Evolutionary conservation across 2,113 vertebrate species (phyloP).

Genomic region (Malurus cyaneus): DNA sequence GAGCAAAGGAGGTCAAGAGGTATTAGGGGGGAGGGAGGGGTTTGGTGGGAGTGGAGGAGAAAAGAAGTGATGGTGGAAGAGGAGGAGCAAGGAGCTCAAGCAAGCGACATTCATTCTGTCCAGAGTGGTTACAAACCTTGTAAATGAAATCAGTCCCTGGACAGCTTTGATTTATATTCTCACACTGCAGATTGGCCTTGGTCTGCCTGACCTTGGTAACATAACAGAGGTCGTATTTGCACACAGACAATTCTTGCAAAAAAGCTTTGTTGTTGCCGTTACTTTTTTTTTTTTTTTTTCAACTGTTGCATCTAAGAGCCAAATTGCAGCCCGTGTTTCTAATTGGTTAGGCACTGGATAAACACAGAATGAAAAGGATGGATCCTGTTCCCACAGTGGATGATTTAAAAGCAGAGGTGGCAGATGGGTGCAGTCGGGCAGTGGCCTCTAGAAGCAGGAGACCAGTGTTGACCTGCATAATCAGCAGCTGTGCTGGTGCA

Average conservation of each 20-base stretch:
- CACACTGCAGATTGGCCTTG: slow-evolving; percentile 2
- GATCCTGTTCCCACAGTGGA: background rate
- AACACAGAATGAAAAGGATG: background rate
- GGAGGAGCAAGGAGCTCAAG: slow-evolving; percentile 11
- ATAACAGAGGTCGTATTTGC: slow-evolving; percentile 28
- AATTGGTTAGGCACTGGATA: background rate
- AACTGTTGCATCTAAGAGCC: background rate
- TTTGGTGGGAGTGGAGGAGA: background rate
- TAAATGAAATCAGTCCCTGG: slow-evolving; percentile 48
- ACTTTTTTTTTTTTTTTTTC: background rate
- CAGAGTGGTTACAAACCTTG: slow-evolving; percentile 33
- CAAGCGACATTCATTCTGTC: slow-evolving; percentile 15
- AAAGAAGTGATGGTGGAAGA: background rate
- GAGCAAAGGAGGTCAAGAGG: slow-evolving; percentile 37
- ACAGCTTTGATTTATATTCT: slow-evolving; percentile 55
- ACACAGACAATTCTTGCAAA: background rate
- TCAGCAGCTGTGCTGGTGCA: background rate
- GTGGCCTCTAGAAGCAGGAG: background rate
- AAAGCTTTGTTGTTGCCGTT: background rate
- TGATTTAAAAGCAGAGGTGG: background rate
- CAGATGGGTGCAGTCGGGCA: background rate
- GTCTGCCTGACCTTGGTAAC: slow-evolving; percentile 45
- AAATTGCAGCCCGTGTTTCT: background rate
- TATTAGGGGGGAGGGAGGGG: background rate
- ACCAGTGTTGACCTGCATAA: background rate